Evolutionary conservation across 2,113 vertebrate genomes (phyloP).

Genomic region (Clarias gariepinus): DNA sequence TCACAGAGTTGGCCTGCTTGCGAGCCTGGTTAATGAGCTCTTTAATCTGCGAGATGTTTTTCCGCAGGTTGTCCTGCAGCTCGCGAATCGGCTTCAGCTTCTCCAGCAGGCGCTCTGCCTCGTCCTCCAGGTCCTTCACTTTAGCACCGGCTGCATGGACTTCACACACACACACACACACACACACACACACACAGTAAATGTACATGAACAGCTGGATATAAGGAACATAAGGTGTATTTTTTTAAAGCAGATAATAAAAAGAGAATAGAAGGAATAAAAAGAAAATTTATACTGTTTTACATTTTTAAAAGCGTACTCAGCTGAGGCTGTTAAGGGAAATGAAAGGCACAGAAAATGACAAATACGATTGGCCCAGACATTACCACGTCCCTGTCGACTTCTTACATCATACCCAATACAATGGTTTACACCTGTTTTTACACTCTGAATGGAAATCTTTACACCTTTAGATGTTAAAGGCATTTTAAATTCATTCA

Average conservation of each 20-base stretch:
- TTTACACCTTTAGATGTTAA: background rate
- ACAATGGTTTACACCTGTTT: background rate
- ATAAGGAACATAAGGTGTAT: background rate
- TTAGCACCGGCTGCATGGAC: constrained; percentile 91
- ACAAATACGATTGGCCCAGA: background rate
- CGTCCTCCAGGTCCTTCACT: constrained; percentile 89
- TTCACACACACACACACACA: constrained; percentile 58
- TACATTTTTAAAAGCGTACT: background rate
- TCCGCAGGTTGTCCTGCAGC: constrained; percentile 91
- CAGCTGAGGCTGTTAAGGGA: constrained; percentile 37
- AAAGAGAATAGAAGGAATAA: background rate
- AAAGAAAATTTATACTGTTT: background rate
- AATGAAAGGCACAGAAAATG: background rate
- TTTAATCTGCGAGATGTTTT: constrained; percentile 97
- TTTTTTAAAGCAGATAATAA: constrained; percentile 32
- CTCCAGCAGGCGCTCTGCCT: constrained; percentile 88
- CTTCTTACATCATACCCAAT: background rate
- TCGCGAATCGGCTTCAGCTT: constrained; percentile 93
- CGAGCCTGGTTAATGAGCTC: constrained; percentile 96
- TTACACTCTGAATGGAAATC: background rate
- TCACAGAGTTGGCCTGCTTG: constrained; percentile 97
- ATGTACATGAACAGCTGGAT: background rate
- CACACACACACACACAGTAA: constrained; percentile 36
- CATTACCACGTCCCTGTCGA: background rate
- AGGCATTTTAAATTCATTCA: background rate